Percentiles rank a stretch among this genome's conserved stretches.
phyloP scores from a whole-genome alignment of 2,888 invertebrate genomes.

The Lasioglossum zephyrum region DNA sequence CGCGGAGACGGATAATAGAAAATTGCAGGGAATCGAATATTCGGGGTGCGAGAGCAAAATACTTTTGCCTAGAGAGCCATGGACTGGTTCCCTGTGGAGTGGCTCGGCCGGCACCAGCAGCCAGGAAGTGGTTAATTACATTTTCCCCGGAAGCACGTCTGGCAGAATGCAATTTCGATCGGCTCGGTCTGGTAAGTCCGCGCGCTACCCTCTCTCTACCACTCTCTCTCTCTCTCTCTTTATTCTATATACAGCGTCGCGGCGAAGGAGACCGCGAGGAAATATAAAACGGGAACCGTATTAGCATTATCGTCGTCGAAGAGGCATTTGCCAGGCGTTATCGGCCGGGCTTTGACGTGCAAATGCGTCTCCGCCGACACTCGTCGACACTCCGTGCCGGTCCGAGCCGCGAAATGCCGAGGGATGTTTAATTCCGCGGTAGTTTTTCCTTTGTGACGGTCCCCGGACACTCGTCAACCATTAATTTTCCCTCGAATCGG shows the following conservation, averaged over 20 bases:
- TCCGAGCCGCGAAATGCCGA: constrained; percentile 4
- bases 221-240: neutral
- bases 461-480: neutral
- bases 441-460: constrained; percentile 20
- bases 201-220: neutral
- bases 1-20: neutral
- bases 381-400: neutral
- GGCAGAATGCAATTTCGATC: constrained; percentile 70
- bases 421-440: neutral
- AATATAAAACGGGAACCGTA: constrained; percentile 52
- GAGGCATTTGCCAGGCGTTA: constrained; percentile 34
- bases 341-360: constrained; percentile 56
- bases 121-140: constrained; percentile 68
- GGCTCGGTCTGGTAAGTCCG: constrained; percentile 38
- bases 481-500: constrained; percentile 8
- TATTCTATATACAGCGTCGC: constrained; percentile 19
- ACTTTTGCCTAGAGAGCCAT: constrained; percentile 32
- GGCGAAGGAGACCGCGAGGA: constrained; percentile 11
- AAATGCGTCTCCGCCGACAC: constrained; percentile 39
- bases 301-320: constrained; percentile 56
- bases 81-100: neutral
- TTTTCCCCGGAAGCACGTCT: constrained; percentile 65
- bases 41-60: constrained; percentile 19
- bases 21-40: constrained; percentile 26
- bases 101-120: constrained; percentile 36